Evolutionary conservation across 1,140 invertebrate species (phyloP).

Genomic region (Drosophila guanche): DNA sequence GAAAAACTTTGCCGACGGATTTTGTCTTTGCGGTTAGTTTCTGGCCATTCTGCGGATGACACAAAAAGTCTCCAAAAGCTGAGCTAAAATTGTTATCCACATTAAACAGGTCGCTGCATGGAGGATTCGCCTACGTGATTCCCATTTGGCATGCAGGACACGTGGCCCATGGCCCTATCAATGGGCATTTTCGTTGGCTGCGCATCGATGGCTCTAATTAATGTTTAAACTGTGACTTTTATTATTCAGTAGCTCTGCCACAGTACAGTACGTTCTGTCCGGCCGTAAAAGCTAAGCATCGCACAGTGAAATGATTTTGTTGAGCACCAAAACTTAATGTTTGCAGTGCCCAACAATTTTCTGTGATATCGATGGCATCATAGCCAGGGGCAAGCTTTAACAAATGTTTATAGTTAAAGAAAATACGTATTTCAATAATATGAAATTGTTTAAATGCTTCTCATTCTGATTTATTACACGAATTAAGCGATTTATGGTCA

Average conservation of each 20-base stretch:
- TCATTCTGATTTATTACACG: too few species aligned
- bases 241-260: slow-evolving; percentile 53
- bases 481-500: too few species aligned
- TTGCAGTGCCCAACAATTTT: slow-evolving; percentile 5
- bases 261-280: slow-evolving; percentile 10
- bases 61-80: slow-evolving; percentile 21
- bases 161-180: slow-evolving; percentile 30
- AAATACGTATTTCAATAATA: too few species aligned
- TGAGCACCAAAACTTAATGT: not conserved
- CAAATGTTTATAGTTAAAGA: too few species aligned
- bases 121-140: slow-evolving; percentile 56
- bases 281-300: slow-evolving; percentile 51
- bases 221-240: slow-evolving; percentile 72
- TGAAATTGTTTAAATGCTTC: too few species aligned
- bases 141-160: slow-evolving; percentile 61
- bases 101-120: slow-evolving; percentile 50
- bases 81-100: slow-evolving; percentile 33
- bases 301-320: slow-evolving; percentile 36
- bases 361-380: too few species aligned
- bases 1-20: slow-evolving; percentile 48
- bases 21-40: slow-evolving; percentile 73
- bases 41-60: slow-evolving; percentile 36
- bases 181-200: slow-evolving; percentile 58
- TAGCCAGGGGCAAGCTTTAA: too few species aligned
- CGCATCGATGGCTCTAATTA: slow-evolving; percentile 71